A percentile compares a stretch with the other conserved stretches of the same genome.
phyloP scores from a whole-genome alignment of 1,140 invertebrate species.

The Drosophila truncata region DNA sequence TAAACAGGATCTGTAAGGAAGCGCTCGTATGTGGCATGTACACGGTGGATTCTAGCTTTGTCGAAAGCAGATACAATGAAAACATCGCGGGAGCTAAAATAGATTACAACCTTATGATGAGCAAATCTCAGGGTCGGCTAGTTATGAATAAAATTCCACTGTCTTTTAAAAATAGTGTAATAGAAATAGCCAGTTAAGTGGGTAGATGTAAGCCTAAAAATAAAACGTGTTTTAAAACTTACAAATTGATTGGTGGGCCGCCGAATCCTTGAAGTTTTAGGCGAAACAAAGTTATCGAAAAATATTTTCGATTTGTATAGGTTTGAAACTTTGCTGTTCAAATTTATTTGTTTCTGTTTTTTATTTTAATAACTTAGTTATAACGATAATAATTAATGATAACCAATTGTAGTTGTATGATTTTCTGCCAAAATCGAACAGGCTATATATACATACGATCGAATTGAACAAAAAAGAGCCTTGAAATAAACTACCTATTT shows the following conservation, averaged over 20 bases:
- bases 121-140: not conserved
- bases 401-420: too few relatives aligned
- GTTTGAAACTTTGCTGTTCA: too few relatives aligned
- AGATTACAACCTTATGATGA: constrained; percentile 3
- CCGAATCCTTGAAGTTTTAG: too few relatives aligned
- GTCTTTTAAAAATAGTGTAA: not conserved
- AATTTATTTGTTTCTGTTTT: too few relatives aligned
- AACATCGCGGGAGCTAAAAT: not conserved
- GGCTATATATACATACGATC: too few relatives aligned
- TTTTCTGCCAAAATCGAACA: too few relatives aligned
- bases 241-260: not conserved
- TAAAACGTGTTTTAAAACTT: not conserved
- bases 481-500: too few relatives aligned
- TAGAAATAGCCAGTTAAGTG: not conserved
- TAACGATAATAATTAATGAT: too few relatives aligned
- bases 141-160: constrained; percentile 7
- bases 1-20: not conserved
- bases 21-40: constrained; percentile 10
- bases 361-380: too few relatives aligned
- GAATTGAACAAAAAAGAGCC: too few relatives aligned
- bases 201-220: not conserved
- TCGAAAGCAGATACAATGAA: constrained; percentile 1
- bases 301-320: too few relatives aligned
- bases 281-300: too few relatives aligned
- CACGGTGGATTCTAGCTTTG: constrained; percentile 25